Conservation (phyloP, 2,888 invertebrate species). For the Habroteleia sp. region DNA sequence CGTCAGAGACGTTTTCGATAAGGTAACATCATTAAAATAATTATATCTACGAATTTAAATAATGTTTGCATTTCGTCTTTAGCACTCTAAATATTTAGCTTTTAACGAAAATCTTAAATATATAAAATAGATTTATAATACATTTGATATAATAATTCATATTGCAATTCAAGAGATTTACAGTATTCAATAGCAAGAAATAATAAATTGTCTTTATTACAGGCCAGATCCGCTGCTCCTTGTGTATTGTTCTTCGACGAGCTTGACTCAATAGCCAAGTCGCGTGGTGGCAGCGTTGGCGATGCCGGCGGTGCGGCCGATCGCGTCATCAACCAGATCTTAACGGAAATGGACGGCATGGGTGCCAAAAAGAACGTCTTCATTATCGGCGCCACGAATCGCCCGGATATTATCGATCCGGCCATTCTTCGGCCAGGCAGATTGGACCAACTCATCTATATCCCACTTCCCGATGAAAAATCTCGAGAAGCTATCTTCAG, state of each 20-base stretch:
- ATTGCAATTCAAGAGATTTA: too few species aligned
- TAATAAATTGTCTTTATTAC: too few species aligned
- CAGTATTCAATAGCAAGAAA: too few species aligned
- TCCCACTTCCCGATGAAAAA: constrained; percentile 99
- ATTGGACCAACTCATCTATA: constrained; percentile 99
- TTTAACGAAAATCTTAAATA: too few species aligned
- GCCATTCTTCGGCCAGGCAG: constrained; percentile 99
- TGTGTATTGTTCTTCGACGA: constrained; percentile 99
- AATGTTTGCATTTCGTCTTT: too few species aligned
- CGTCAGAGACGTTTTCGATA: constrained; percentile 99
- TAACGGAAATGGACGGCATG: constrained; percentile 99
- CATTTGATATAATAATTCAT: too few species aligned
- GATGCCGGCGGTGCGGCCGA: constrained; percentile 99
- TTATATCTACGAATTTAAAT: too few species aligned
- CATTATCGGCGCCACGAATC: constrained; percentile 98
- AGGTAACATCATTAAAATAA: constrained; percentile 84
- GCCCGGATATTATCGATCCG: constrained; percentile 98
- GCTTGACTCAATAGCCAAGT: constrained; percentile 99
- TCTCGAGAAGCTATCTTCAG: constrained; percentile 97
- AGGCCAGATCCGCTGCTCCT: constrained; percentile 99
- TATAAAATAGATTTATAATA: too few species aligned
- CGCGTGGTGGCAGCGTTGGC: constrained; percentile 97
- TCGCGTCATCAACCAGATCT: constrained; percentile 99
- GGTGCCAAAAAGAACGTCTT: constrained; percentile 99
- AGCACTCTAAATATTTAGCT: too few species aligned